Percentiles rank a stretch among this genome's conserved stretches.
Conservation (phyloP, 2,797 vertebrate species). For the Spheniscus humboldti region DNA sequence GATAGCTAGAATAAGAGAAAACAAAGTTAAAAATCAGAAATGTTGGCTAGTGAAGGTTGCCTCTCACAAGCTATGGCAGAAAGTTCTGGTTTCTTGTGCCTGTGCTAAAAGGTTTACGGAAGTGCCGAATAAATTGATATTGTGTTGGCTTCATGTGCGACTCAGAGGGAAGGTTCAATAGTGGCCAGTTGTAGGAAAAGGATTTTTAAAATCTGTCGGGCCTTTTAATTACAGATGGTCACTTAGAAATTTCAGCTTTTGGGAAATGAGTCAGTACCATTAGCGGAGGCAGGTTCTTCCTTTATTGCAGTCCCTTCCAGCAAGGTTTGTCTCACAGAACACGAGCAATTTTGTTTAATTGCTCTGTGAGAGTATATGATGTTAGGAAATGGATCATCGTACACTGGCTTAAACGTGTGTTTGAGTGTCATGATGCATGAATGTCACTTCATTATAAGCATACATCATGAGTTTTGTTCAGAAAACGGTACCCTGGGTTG, state of each 20-base stretch:
- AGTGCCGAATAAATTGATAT: not conserved
- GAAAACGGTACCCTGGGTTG: not conserved
- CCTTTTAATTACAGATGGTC: not conserved
- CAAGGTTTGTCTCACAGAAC: not conserved
- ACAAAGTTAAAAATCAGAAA: not conserved
- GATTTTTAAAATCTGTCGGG: not conserved
- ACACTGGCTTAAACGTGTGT: not conserved
- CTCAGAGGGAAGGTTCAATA: not conserved
- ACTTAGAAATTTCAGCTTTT: not conserved
- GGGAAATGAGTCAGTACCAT: not conserved
- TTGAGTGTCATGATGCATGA: not conserved
- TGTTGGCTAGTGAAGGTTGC: not conserved
- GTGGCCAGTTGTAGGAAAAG: not conserved
- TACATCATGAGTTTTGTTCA: not conserved
- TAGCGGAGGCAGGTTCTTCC: not conserved
- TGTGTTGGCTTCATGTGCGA: not conserved
- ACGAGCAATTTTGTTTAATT: not conserved
- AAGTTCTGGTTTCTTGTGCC: not conserved
- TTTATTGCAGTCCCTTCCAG: not conserved
- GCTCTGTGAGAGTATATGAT: not conserved
- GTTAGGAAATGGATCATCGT: not conserved
- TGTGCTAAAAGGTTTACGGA: not conserved
- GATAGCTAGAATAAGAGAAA: not conserved
- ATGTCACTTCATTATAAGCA: not conserved
- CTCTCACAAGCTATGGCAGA: not conserved